Percentiles rank a stretch among this genome's conserved stretches.
phyloP scores from a whole-genome alignment of 2,888 invertebrate species.

The Stomorhina lunata region DNA sequence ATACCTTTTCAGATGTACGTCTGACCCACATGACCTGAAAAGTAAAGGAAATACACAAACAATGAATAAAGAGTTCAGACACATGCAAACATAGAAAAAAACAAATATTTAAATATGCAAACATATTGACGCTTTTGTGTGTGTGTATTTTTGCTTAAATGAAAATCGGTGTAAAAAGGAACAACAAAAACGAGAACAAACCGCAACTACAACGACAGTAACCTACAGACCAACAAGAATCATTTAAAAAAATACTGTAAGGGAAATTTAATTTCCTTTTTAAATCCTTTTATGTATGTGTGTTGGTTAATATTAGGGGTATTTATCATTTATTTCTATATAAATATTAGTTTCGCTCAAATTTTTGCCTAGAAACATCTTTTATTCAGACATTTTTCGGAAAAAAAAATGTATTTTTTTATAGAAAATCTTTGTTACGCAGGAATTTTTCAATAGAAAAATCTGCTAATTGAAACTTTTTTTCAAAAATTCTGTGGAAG shows the following conservation, averaged over 20 bases:
- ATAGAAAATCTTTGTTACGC: too few relatives aligned
- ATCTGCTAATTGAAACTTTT: too few relatives aligned
- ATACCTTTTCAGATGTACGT: constrained; percentile 83
- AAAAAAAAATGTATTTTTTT: too few relatives aligned
- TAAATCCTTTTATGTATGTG: background rate
- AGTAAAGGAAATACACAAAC: constrained; percentile 7
- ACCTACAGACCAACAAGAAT: constrained; percentile 23
- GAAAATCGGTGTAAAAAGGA: background rate
- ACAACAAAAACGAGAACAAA: constrained; percentile 2
- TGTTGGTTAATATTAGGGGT: background rate
- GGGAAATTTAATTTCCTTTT: constrained; percentile 52
- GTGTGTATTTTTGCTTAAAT: background rate
- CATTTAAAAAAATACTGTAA: constrained; percentile 7
- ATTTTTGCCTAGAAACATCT: too few relatives aligned
- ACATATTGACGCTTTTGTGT: background rate
- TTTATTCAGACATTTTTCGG: too few relatives aligned
- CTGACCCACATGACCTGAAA: constrained; percentile 86
- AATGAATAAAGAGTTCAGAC: background rate
- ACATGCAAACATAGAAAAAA: background rate
- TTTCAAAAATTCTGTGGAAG: too few relatives aligned
- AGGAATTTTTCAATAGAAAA: too few relatives aligned
- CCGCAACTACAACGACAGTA: constrained; percentile 14
- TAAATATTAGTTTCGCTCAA: too few relatives aligned
- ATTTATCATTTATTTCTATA: background rate
- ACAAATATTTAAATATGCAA: constrained; percentile 27